A percentile compares a stretch with the other conserved stretches of the same genome.
Conservation (phyloP, 2,797 vertebrate genomes). For the Glyptemys insculpta region DNA sequence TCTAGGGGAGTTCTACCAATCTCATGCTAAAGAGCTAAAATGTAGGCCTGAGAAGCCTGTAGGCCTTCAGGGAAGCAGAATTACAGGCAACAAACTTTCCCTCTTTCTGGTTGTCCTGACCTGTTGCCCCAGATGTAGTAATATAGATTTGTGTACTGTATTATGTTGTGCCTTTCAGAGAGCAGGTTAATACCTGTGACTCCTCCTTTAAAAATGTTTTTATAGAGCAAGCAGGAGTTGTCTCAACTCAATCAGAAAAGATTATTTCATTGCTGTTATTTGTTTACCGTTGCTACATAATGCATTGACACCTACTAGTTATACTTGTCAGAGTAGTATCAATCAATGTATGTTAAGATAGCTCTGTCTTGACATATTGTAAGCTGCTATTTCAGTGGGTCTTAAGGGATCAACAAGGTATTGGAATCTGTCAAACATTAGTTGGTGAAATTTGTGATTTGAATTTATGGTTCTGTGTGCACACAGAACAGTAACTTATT, state of each 20-base stretch:
- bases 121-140: neutral
- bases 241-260: neutral
- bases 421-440: neutral
- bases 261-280: neutral
- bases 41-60: neutral
- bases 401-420: neutral
- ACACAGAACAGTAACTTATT: neutral
- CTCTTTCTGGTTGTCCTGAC: neutral
- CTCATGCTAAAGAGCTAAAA: neutral
- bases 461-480: neutral
- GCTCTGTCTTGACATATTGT: neutral
- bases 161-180: neutral
- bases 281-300: neutral
- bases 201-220: neutral
- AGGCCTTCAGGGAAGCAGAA: neutral
- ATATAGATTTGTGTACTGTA: neutral
- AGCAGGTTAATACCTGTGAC: neutral
- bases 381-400: neutral
- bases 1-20: accelerated
- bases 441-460: neutral
- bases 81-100: neutral
- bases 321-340: neutral
- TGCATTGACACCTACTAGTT: neutral
- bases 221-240: neutral
- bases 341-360: neutral